Evolutionary conservation across 2,113 vertebrate genomes (phyloP), one percentile per base, ranked within the genome.

Genomic region (Tachysurus fulvidraco): DNA sequence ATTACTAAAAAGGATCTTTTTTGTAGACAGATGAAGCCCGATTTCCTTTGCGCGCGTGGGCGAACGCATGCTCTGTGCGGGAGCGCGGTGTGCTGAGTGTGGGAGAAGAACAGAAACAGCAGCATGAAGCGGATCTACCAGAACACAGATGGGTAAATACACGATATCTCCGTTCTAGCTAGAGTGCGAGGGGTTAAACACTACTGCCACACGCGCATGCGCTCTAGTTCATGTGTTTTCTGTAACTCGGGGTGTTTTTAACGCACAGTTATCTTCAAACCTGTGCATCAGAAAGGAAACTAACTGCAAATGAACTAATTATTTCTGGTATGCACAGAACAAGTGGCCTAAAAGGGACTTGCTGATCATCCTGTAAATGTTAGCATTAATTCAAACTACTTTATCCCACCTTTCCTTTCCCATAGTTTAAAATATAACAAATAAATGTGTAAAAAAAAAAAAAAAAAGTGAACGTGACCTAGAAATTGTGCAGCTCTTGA

Each of bases 1-100:
- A 36, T 28, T 16, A 21, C 3, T 59, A 2, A 80, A 36, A 11
- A 50, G 50, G 8, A 10, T 13, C 0, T 64, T 65, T 55, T 41
- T 2, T 86, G 14, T 89, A 95, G 95, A 90, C 88, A 85, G 94
- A 95, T 83, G 94, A 95, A 78, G 90, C 81, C 83, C 90, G 91
- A 69, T 89, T 86, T 44, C 93, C 93, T 0, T 86, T 94, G 60
- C 93, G 92, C 90, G 76, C 90, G 12, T 90, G 91, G 93, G 88
- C 92, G 41, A 94, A 93, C 52, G 81, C 88, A 85, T 93, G 93
- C 87, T 85, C 88, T 76, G 88, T 92, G 2, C 85, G 88, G 57
- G 65, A 84, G 50, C 50, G 83, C 54, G 54, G 54, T 36, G 93
- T 92, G 65, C 87, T 88, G 79, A 84, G 91, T 90, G 90, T 91